Conservation (phyloP, 2,797 vertebrate genomes). For the Cyclopterus lumpus region DNA sequence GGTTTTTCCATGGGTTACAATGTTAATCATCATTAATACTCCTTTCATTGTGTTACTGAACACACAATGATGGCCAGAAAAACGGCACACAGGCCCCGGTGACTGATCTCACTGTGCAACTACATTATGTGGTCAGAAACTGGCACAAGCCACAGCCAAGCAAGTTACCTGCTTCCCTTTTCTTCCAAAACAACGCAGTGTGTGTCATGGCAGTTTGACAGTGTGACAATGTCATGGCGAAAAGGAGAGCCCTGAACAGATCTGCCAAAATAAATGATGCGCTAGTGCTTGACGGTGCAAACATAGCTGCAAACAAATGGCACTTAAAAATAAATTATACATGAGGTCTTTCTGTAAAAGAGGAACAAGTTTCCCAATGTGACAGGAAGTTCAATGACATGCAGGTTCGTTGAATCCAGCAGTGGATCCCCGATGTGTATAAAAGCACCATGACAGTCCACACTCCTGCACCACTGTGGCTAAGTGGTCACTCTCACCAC, state of each 20-base stretch:
- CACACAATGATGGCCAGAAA: neutral
- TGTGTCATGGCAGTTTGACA: slow-evolving; percentile 12
- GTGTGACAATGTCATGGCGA: slow-evolving; percentile 11
- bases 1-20: neutral
- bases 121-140: slow-evolving; percentile 9
- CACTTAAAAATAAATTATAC: slow-evolving; percentile 12
- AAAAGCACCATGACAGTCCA: neutral
- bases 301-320: slow-evolving; percentile 5
- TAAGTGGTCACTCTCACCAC: slow-evolving; percentile 14
- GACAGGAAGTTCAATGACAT: neutral
- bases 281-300: neutral
- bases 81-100: neutral
- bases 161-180: slow-evolving; percentile 26
- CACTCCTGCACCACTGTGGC: slow-evolving; percentile 9
- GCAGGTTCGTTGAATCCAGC: neutral
- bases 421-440: neutral
- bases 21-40: neutral
- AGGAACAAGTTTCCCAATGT: neutral
- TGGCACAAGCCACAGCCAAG: slow-evolving; percentile 15
- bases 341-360: neutral
- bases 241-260: slow-evolving; percentile 11
- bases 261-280: slow-evolving; percentile 3
- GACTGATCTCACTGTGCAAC: neutral
- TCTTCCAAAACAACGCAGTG: slow-evolving; percentile 12
- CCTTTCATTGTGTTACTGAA: neutral